Base-by-base conservation (phyloP, 2,113 vertebrate species). In the Microcebus griseorufus region DNA sequence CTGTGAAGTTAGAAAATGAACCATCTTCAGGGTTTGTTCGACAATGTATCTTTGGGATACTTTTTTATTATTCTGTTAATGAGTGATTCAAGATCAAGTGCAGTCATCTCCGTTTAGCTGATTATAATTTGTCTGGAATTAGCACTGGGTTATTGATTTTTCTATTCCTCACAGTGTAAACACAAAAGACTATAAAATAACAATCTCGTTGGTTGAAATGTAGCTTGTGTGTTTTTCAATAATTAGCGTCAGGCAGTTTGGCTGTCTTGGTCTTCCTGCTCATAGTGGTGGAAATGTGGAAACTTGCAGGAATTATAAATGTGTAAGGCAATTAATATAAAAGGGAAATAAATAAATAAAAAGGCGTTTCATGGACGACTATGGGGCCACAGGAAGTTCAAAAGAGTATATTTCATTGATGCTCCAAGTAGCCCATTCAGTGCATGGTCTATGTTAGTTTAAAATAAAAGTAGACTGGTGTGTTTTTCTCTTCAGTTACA, bases 81-180 rank as follows among this genome's bases (percentile, higher is more conserved):
- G 42, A 80, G 42, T 79, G 69, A 84, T 88, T 97, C n/a, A 88
- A 51, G 16, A 67, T 55, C 23, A n/a, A n/a, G 9, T 65, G 1
- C 22, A 58, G 34, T 48, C 75, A 27, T 83, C 32, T 90, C 34
- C 22, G 25, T 93, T 92, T 64, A 79, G 23, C 55, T 81, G 6
- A 81, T 96, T 48, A 11, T 65, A 58, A 81, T 94, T 85, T 96
- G 45, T 81, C n/a, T 27, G 29, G 55, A 88, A 73, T 93, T 79
- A 73, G 7, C 39, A n/a, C 34, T 93, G 13, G 14, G 18, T 83
- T 95, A 79, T 55, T 83, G 45, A 53, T 90, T 58, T 58, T 42
- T 18, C 4, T 11, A 14, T 48, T 1, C 9, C 23, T 9, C 9
- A 39, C 23, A 42, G 34, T 78, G 12, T 94, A 85, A 96, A 48